Percentiles rank a stretch among this genome's conserved stretches.
Conservation (phyloP, 2,888 invertebrate species). For the Nomada goodeniana region DNA sequence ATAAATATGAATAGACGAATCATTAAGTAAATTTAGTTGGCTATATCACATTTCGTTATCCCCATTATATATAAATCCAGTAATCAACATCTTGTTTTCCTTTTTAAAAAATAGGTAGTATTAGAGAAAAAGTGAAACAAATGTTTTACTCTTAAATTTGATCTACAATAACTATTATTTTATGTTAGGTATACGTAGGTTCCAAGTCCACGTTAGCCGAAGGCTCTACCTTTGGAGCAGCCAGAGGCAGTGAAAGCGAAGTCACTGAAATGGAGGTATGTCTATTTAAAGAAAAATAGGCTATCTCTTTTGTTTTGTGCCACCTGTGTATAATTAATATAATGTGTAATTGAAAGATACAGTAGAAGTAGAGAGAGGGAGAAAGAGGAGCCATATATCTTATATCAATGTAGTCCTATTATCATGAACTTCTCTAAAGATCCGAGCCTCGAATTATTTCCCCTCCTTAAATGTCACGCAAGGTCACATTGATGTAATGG, state of each 20-base stretch:
- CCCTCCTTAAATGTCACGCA: constrained; percentile 79
- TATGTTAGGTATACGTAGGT: constrained; percentile 82
- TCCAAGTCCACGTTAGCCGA: constrained; percentile 81
- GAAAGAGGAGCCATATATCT: constrained; percentile 11
- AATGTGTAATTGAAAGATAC: not conserved
- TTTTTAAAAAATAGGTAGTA: not conserved
- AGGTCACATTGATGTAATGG: constrained; percentile 82
- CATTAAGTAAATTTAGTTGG: constrained; percentile 44
- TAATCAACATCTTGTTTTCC: not conserved
- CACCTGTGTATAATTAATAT: constrained; percentile 8
- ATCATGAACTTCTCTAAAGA: constrained; percentile 48
- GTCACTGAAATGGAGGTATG: constrained; percentile 81
- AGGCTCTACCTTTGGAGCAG: constrained; percentile 79
- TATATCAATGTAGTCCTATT: constrained; percentile 30
- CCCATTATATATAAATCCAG: not conserved
- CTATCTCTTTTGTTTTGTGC: constrained; percentile 41
- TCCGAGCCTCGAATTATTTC: constrained; percentile 69
- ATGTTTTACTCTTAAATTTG: constrained; percentile 13
- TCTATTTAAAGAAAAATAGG: constrained; percentile 55
- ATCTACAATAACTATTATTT: constrained; percentile 51
- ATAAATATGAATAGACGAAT: constrained; percentile 67
- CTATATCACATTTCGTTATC: constrained; percentile 5
- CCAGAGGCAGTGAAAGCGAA: constrained; percentile 80
- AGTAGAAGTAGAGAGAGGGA: constrained; percentile 1
- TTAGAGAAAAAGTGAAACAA: constrained; percentile 2